These are phyloP conservation scores for Antennarius maculatus DNA, from an alignment of 2,797 vertebrate species.

Conservation along the genomic window DNA sequence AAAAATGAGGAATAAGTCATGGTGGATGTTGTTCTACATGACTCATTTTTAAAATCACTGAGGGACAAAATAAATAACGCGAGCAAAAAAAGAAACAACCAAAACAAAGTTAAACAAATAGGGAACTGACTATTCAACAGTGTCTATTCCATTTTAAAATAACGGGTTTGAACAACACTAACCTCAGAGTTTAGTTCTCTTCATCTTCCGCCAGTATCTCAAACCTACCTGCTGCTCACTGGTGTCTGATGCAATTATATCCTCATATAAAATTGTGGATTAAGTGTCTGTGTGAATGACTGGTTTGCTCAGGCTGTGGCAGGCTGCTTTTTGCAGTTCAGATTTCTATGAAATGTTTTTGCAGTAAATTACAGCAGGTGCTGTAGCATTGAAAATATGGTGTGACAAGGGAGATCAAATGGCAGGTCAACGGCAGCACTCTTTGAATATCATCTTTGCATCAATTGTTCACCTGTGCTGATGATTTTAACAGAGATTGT, in stretches of 20 bases:
- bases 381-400: too few relatives aligned
- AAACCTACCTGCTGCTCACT: neutral
- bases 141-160: too few relatives aligned
- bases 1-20: too few relatives aligned
- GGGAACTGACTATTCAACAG: too few relatives aligned
- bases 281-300: neutral
- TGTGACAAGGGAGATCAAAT: neutral
- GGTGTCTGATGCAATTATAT: neutral
- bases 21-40: too few relatives aligned
- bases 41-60: too few relatives aligned
- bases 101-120: too few relatives aligned
- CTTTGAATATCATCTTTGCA: constrained; percentile 2
- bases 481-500: neutral
- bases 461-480: neutral
- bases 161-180: neutral
- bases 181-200: neutral
- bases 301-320: too few relatives aligned
- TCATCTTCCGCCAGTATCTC: neutral
- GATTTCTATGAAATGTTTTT: neutral
- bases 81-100: too few relatives aligned
- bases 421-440: neutral
- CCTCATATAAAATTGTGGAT: neutral
- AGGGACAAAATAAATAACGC: too few relatives aligned
- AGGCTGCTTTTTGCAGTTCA: neutral
- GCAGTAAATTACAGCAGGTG: constrained; percentile 1